Percentiles rank a stretch among this genome's conserved stretches.
These are phyloP conservation scores for Theodoxus fluviatilis DNA, from an alignment of 2,888 invertebrate species.

Conservation along the genomic window DNA sequence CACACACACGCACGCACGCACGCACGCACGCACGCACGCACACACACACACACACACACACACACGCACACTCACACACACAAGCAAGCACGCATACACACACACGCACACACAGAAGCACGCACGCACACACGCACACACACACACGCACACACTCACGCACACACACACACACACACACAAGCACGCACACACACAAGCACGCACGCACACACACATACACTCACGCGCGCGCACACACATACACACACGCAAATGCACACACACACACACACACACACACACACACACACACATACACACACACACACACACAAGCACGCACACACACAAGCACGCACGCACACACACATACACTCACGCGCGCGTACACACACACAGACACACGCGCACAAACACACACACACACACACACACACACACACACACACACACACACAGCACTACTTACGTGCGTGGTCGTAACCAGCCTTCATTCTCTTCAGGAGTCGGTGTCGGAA, in stretches of 20 bases:
- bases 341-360: not conserved
- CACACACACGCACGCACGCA: no score
- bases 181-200: no score
- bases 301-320: constrained; percentile 10
- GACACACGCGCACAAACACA: not conserved
- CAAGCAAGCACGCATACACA: no score
- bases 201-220: no score
- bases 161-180: no score
- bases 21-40: no score
- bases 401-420: not conserved
- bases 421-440: not conserved
- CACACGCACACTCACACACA: no score
- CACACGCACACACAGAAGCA: no score
- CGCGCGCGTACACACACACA: not conserved
- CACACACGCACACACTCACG: no score
- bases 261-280: not conserved
- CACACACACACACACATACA: not conserved
- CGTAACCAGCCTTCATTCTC: constrained; percentile 85
- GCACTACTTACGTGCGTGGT: constrained; percentile 76
- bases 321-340: not conserved
- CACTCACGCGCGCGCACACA: no score
- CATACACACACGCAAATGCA: not conserved
- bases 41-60: no score
- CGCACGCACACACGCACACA: no score
- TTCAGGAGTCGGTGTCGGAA: constrained; percentile 80